Percentiles rank a stretch among this genome's conserved stretches.
phyloP scores from a whole-genome alignment of 2,797 vertebrate genomes.

The Hybognathus amarus region DNA sequence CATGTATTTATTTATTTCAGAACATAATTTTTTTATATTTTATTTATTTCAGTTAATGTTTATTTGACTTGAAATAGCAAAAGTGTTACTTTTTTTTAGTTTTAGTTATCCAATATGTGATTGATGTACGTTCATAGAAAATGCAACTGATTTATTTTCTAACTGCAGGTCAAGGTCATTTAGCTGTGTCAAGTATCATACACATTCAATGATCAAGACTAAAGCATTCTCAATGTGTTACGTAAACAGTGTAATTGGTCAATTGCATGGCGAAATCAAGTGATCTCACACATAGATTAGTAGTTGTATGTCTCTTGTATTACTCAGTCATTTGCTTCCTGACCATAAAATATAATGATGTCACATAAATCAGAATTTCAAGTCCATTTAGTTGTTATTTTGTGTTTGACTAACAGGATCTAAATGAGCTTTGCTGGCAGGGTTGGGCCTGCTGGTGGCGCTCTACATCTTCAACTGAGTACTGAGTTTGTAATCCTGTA shows the following conservation, averaged over 20 bases:
- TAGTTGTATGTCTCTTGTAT: neutral
- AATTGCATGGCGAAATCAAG: neutral
- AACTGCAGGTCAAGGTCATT: neutral
- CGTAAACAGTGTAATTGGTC: neutral
- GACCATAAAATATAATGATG: neutral
- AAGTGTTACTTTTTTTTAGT: too few species aligned
- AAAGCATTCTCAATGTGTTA: neutral
- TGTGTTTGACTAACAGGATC: neutral
- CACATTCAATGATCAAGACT: neutral
- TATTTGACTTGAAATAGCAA: too few species aligned
- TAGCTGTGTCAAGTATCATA: neutral
- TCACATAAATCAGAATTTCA: neutral
- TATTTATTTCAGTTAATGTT: too few species aligned
- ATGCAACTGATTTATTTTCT: neutral
- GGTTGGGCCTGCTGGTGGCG: constrained; percentile 19
- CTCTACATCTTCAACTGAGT: constrained; percentile 40
- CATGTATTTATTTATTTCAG: too few species aligned
- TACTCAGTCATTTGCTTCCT: neutral
- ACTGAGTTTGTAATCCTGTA: constrained; percentile 32
- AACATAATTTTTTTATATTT: too few species aligned
- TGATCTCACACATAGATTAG: neutral
- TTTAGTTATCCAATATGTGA: neutral
- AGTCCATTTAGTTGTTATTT: neutral
- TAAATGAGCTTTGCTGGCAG: neutral
- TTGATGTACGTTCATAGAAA: neutral